A percentile compares a stretch with the other conserved stretches of the same genome.
These are phyloP conservation scores for Eupithecia subumbrata DNA, from an alignment of 2,888 invertebrate genomes.

Conservation along the genomic window DNA sequence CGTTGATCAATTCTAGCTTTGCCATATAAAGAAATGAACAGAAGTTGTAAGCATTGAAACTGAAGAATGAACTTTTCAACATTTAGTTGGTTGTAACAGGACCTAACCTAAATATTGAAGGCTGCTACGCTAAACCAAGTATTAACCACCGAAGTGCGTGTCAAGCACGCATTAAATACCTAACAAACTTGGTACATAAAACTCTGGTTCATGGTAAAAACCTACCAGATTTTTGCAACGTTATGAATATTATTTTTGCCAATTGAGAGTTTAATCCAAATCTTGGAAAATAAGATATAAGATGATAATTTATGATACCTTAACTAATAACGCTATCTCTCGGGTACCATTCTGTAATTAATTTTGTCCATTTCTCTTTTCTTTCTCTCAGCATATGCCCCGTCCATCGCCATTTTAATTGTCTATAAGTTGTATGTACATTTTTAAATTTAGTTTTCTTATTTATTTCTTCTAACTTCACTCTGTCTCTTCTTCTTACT, in stretches of 20 bases:
- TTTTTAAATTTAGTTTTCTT: no score
- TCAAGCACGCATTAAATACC: constrained; percentile 26
- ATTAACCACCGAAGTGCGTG: constrained; percentile 31
- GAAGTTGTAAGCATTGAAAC: background rate
- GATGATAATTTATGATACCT: background rate
- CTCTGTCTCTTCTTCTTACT: no score
- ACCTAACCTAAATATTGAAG: constrained; percentile 10
- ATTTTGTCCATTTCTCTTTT: no score
- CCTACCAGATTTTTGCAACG: constrained; percentile 17
- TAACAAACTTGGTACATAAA: constrained; percentile 1
- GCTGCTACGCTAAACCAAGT: constrained; percentile 14
- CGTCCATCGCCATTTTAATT: no score
- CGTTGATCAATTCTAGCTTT: background rate
- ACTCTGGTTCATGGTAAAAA: constrained; percentile 1
- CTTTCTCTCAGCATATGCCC: no score
- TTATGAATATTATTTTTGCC: background rate
- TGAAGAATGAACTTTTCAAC: background rate
- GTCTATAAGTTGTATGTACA: no score
- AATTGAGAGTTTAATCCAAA: background rate
- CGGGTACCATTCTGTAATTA: no score
- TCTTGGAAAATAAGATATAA: background rate
- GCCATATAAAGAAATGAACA: background rate
- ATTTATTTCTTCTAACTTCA: no score
- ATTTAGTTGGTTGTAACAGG: background rate
- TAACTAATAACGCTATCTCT: no score